Evolutionary conservation across 53 echinoderm and acorn worm species (phyloP), one percentile per base, ranked within the genome.

Genomic region (Holothuria leucospilota): DNA sequence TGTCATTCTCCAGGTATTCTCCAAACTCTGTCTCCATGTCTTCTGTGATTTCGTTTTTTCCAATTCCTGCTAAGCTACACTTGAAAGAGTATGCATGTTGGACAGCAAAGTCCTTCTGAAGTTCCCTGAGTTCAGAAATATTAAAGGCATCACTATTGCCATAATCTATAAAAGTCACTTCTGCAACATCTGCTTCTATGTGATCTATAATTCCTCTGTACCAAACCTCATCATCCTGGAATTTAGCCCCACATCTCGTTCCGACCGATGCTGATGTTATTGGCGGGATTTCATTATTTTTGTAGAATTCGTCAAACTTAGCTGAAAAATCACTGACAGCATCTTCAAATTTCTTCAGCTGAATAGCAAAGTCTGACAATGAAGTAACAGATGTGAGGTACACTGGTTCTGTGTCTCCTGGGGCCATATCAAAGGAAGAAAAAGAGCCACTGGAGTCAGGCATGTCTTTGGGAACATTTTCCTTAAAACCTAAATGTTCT

Each of bases 81-180:
- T 49, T 64, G 84, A 83, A 67, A 28, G 84, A 83, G 65, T 65
- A 83, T 52, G 63, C 26, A 51, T 64, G 84, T 11, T 83, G 65
- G 34, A 63, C 84, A 39, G 20, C 27, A 63, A 83, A 83, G 39
- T 66, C 39, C 53, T 46, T 38, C 14, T 83, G 65, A 23, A 83
- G 84, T 83, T 83, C 83, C 74, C 84, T 92, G 59, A 99, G 73
- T 13, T 88, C 46, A 13, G 61, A 56, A 18, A 51, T 46, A 30
- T 82, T 34, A 40, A 96, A 82, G 24, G 79, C 23, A 84, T 99
- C 99, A 2, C 88, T 73, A 72, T 99, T 98, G 52, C 99, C 99
- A 85, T 99, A 99, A 75, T 99, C 95, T 10, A 95, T 86, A 71
- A 95, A 99, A 21, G 51, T 68, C 8, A 99, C 95, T 8, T 86